Conservation (phyloP, 2,797 vertebrate species). For the Anas bahamensis region DNA sequence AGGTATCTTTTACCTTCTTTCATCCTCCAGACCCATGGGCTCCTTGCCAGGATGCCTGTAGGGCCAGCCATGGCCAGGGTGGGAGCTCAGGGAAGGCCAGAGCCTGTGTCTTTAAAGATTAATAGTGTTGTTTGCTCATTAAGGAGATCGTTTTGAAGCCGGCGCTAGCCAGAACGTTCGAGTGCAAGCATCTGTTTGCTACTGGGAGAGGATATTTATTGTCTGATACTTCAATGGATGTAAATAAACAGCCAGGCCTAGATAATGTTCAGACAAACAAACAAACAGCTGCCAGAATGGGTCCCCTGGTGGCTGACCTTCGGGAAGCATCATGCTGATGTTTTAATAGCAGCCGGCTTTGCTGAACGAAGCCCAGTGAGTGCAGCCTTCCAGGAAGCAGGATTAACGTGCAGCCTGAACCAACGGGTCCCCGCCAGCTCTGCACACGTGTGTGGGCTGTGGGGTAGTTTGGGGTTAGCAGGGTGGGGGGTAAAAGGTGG, state of each 20-base stretch:
- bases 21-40: not conserved
- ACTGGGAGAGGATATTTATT: slow-evolving; percentile 83
- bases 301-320: slow-evolving; percentile 79
- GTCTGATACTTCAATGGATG: slow-evolving; percentile 79
- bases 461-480: not conserved
- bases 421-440: not conserved
- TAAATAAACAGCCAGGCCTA: slow-evolving; percentile 79
- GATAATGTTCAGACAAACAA: slow-evolving; percentile 83
- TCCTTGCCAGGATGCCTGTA: not conserved
- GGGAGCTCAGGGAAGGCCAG: not conserved
- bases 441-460: not conserved
- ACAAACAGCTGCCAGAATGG: slow-evolving; percentile 80
- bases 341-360: slow-evolving; percentile 77
- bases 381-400: not conserved
- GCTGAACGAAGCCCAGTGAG: slow-evolving; percentile 3
- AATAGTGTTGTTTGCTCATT: slow-evolving; percentile 79
- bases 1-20: not conserved
- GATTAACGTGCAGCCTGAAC: not conserved
- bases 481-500: too few species aligned
- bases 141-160: slow-evolving; percentile 77
- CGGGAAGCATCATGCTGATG: slow-evolving; percentile 68
- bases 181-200: slow-evolving; percentile 82
- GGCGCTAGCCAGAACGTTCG: slow-evolving; percentile 64
- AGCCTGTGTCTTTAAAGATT: slow-evolving; percentile 72
- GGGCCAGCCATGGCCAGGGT: not conserved